Conservation (phyloP, 2,797 vertebrate genomes). For the Lacerta agilis region DNA sequence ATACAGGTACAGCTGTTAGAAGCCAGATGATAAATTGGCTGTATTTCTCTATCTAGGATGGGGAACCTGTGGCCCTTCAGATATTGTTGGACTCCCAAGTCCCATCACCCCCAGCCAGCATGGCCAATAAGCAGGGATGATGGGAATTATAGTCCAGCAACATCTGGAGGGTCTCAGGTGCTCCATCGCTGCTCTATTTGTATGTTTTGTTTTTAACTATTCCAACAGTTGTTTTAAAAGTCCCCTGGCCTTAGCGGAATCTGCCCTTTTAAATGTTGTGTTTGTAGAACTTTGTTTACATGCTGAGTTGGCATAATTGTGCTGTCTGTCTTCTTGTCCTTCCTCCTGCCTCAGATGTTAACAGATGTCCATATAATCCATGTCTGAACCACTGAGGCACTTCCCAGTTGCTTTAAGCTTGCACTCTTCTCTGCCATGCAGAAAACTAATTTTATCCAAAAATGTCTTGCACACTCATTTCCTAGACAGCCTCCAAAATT, state of each 20-base stretch:
- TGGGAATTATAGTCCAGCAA: neutral
- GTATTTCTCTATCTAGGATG: neutral
- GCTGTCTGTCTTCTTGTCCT: neutral
- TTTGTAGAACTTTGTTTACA: neutral
- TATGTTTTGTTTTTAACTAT: neutral
- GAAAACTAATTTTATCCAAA: neutral
- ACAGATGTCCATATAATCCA: neutral
- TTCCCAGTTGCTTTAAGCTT: neutral
- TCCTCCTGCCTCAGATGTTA: neutral
- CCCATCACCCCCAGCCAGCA: neutral
- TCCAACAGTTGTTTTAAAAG: neutral
- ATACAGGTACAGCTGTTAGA: conserved; percentile 85
- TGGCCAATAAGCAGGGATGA: neutral
- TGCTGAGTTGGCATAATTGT: neutral
- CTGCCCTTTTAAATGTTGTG: neutral
- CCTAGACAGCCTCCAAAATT: neutral
- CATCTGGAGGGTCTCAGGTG: neutral
- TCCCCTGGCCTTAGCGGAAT: neutral
- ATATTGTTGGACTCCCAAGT: neutral
- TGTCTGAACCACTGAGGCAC: neutral
- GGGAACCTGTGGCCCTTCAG: neutral
- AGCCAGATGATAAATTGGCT: neutral
- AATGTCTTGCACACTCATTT: neutral
- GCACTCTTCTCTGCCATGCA: neutral
- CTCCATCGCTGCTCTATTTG: neutral